These are phyloP conservation scores for Chrysomela aeneicollis DNA, from an alignment of 2,888 invertebrate species.

Conservation along the genomic window DNA sequence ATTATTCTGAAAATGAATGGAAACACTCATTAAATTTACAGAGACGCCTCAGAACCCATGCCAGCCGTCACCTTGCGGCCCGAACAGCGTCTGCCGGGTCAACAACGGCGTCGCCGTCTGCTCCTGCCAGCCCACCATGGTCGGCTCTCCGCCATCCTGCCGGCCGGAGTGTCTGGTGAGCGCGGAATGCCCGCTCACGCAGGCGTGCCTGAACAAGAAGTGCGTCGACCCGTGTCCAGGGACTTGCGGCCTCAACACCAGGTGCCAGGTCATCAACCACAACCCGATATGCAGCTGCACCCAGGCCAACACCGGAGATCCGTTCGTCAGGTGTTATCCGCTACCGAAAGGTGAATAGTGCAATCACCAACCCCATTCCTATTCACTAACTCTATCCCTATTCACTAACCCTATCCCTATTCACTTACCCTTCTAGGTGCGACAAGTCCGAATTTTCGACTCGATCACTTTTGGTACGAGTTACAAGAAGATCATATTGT, in stretches of 20 bases:
- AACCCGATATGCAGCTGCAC: constrained; percentile 82
- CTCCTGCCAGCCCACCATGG: constrained; percentile 75
- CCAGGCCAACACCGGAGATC: constrained; percentile 76
- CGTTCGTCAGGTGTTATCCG: constrained; percentile 73
- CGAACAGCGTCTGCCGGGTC: constrained; percentile 72
- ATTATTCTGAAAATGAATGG: no score
- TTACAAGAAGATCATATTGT: no score
- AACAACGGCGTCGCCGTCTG: constrained; percentile 68
- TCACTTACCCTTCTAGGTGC: no score
- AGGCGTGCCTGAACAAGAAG: constrained; percentile 83
- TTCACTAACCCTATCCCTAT: no score
- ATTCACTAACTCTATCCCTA: no score
- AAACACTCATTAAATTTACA: constrained; percentile 18
- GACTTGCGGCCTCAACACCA: constrained; percentile 77
- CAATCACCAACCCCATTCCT: no score
- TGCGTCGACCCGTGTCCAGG: constrained; percentile 84
- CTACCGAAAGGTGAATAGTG: constrained; percentile 54
- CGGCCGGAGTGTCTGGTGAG: constrained; percentile 83
- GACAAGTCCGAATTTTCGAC: no score
- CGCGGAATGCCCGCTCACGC: constrained; percentile 77
- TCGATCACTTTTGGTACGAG: no score
- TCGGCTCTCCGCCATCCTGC: constrained; percentile 79
- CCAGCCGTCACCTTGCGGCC: constrained; percentile 76
- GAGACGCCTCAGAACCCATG: constrained; percentile 67
- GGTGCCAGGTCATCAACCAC: constrained; percentile 81